Evolutionary conservation across 2,797 vertebrate genomes (phyloP).

Genomic region (Sebastes variabilis): DNA sequence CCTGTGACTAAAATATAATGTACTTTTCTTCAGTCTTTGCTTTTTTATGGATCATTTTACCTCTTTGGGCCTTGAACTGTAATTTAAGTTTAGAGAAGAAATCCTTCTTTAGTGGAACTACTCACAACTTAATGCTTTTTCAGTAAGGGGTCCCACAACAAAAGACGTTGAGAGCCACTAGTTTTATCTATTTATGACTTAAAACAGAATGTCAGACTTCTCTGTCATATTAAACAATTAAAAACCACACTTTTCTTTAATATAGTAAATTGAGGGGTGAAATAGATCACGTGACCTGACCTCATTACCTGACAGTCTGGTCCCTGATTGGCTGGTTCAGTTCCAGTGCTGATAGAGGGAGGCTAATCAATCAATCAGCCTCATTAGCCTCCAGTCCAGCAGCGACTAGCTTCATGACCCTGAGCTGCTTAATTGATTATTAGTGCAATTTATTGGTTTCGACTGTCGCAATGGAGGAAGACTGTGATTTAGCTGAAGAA

Average conservation of each 20-base stretch:
- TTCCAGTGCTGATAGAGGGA: neutral
- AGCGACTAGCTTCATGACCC: neutral
- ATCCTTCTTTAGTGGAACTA: neutral
- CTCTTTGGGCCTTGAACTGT: neutral
- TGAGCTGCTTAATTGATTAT: constrained; percentile 64
- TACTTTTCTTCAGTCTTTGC: neutral
- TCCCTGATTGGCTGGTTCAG: constrained; percentile 62
- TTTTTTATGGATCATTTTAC: neutral
- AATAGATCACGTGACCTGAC: neutral
- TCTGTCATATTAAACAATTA: neutral
- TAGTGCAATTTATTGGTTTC: constrained; percentile 63
- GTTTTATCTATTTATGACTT: neutral
- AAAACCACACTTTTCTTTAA: neutral
- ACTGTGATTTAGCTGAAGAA: constrained; percentile 51
- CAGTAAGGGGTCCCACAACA: neutral
- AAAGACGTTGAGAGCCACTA: neutral
- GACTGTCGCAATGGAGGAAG: constrained; percentile 72
- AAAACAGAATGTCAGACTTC: neutral
- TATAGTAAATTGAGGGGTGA: neutral
- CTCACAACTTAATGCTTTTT: neutral
- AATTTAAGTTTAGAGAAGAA: neutral
- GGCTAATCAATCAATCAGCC: constrained; percentile 74
- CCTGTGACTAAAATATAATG: neutral
- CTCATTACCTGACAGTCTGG: neutral
- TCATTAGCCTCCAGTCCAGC: neutral